Evolutionary conservation across 2,888 invertebrate genomes (phyloP), one percentile per base, ranked within the genome.

Genomic region (Euclidia mi): DNA sequence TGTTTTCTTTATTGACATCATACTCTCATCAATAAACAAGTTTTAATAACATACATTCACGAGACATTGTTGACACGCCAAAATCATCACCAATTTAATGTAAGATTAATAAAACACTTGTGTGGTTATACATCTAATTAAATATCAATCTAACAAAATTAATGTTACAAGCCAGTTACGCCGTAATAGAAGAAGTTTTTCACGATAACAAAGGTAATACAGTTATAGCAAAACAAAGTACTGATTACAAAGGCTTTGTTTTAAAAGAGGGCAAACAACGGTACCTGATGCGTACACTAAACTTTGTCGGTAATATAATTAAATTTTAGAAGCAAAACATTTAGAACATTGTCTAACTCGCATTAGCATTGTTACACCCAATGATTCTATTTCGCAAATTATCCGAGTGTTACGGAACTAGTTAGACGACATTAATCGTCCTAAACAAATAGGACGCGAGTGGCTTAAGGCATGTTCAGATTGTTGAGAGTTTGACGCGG

Each of bases 391-490:
- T 67, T 40, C 32, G 61, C 55, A 60, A 63, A 70, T 57, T 71
- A 68, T 63, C 64, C 66, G 67, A 76, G 72, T 67, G 65, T 76
- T 71, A 48, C 63, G 64, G 65, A 73, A 66, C 60, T 64, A 63
- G 58, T 77, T 66, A 70, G 78, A 76, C 68, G 71, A 76, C 66
- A 77, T 81, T 78, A 79, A 84, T 82, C 70, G 79, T 74, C 83
- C 84, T 84, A 82, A 82, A 77, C 77, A 87, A 86, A 85, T 80
- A 86, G 48, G 37, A 55, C 46, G 55, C 17, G 60, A 62, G 63
- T 60, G n/a, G n/a, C n/a, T n/a, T n/a, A n/a, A n/a, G n/a, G n/a
- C n/a, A n/a, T n/a, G n/a, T n/a, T n/a, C n/a, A n/a, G n/a, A n/a
- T n/a, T n/a, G n/a, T n/a, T n/a, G n/a, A n/a, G n/a, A n/a, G n/a